Evolutionary conservation across 2,113 vertebrate species (phyloP).

Genomic region (Phylloscopus trochilus): DNA sequence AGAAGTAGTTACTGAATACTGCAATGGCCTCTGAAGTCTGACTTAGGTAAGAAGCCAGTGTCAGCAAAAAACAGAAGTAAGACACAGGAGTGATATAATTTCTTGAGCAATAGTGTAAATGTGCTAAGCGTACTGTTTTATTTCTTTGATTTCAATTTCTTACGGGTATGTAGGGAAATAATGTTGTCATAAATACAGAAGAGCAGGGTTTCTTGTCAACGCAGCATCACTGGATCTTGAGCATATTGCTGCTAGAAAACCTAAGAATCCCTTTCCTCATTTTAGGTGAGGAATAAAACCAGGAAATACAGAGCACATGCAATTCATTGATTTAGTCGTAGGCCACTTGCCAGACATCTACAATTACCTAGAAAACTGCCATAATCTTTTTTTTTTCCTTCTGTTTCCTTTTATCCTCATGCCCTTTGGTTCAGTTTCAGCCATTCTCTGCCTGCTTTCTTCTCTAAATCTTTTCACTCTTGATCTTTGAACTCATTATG

Average conservation of each 20-base stretch:
- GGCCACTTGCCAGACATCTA: not conserved
- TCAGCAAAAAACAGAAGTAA: not conserved
- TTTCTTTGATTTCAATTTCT: not conserved
- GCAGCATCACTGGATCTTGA: not conserved
- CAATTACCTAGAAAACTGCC: not conserved
- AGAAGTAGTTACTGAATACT: not conserved
- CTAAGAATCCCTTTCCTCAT: not conserved
- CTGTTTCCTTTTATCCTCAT: not conserved
- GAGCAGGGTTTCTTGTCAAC: not conserved
- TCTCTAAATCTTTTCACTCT: not conserved
- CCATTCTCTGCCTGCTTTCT: not conserved
- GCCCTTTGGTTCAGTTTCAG: not conserved
- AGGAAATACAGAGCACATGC: not conserved
- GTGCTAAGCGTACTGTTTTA: not conserved
- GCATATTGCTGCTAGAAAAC: not conserved
- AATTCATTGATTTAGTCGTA: not conserved
- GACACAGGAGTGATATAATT: not conserved
- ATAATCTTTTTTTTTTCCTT: not conserved
- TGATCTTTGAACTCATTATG: not conserved
- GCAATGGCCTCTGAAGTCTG: not conserved
- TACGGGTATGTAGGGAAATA: not conserved
- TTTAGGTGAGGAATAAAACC: not conserved
- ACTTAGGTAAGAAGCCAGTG: not conserved
- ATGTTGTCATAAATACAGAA: not conserved
- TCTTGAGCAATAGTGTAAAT: not conserved